Evolutionary conservation across 2,113 vertebrate species (phyloP), one percentile per base, ranked within the genome.

Genomic region (Semicossyphus pulcher): DNA sequence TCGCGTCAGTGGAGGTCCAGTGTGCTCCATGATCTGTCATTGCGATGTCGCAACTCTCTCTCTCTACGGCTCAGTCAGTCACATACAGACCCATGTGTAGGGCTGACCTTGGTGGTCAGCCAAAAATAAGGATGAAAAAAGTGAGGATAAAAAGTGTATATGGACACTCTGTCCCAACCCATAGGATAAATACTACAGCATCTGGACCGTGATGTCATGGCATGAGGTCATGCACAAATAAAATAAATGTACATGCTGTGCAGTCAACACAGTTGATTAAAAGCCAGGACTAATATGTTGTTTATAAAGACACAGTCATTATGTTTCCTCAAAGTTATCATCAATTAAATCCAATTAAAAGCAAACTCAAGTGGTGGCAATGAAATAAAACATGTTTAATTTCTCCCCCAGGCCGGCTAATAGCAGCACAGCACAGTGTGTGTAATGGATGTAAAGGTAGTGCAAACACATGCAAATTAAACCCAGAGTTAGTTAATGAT

Each of bases 121-220:
- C n/a, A n/a, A n/a, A n/a, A n/a, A n/a, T n/a, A n/a, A n/a, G n/a
- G n/a, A n/a, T n/a, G n/a, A n/a, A n/a, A n/a, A n/a, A n/a, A n/a
- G n/a, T n/a, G n/a, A n/a, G n/a, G n/a, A n/a, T n/a, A n/a, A n/a
- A n/a, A n/a, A n/a, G n/a, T n/a, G 3, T 2, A 8, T 4, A 16
- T 42, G 10, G 15, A 49, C 15, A 48, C 44, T 9, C 16, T 5
- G 32, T 51, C 23, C 49, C 10, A 63, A 8, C 12, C 45, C 58
- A 18, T 7, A 31, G 5, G 26, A 39, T 15, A 26, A 39, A 45
- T 25, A 58, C 1, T 4, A 25, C n/a, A 54, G 32, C 14, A 44
- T 28, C 45, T 69, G 56, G 31, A 45, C 31, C 7, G 45, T 58
- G 44, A 58, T 58, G 52, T 72, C 76, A 78, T 51, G 28, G 44